Base-by-base conservation (phyloP, 2,797 vertebrate genomes). In the Telmatherina bonti region DNA sequence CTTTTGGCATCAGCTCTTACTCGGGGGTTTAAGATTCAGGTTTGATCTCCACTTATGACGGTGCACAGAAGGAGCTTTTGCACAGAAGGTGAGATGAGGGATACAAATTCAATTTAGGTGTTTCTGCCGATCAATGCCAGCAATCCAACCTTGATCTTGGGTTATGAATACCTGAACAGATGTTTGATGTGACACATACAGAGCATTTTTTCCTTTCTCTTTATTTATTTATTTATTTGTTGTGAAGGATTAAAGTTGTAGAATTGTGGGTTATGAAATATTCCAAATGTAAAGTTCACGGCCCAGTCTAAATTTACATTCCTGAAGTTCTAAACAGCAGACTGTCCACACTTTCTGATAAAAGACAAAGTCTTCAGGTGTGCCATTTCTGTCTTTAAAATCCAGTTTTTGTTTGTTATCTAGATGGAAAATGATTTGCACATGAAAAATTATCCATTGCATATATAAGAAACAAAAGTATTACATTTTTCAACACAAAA, bases 51-150 rank as follows among this genome's bases (percentile, higher is more conserved):
- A 22, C 62, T 72, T 79, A 33, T 73, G 81, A 81, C 59, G 51
- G 8, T 9, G 43, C 27, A 33, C 33, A 33, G 33, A 33, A 33
- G 33, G 33, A 11, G 49, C 10, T 41, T 69, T 85, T 76, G 77
- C 62, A 61, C 76, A 77, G 84, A 58, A 81, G 85, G 78, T 83
- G 75, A 89, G 84, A 91, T 72, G 85, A 84, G 88, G 90, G 92
- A 94, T 92, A 90, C 82, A 91, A 89, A 92, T 91, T 91, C 92
- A 92, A 93, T 94, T 90, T 93, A 83, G 85, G 84, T 80, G 82
- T 86, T 89, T 77, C 73, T 78, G 65, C 67, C 76, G 88, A 94
- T 94, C 91, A 82, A 93, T 93, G 91, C 49, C 80, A 56, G 77
- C 86, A 91, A 93, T 92, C 92, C 86, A 64, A 91, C 85, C 90